These are phyloP conservation scores for Apostichopus leukothele DNA, from an alignment of 53 echinoderm and acorn worm genomes.

Conservation along the genomic window DNA sequence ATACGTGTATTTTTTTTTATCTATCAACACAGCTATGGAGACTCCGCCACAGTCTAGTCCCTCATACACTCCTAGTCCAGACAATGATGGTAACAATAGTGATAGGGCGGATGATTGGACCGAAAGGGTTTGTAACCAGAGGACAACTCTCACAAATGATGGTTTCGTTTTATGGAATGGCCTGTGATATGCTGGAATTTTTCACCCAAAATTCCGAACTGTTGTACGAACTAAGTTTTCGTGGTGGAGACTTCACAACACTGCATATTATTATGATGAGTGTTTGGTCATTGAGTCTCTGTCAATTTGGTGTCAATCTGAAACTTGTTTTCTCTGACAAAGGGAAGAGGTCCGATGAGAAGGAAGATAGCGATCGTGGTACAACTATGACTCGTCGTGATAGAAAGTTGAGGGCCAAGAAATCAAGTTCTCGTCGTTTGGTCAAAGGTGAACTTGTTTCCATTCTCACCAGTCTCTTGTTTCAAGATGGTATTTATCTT, in stretches of 20 bases:
- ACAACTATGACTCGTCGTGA: background rate
- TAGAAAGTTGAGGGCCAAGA: background rate
- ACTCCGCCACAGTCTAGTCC: background rate
- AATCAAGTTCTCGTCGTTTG: background rate
- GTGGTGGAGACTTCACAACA: background rate
- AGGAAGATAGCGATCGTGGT: background rate
- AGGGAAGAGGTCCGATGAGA: background rate
- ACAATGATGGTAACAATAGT: constrained; percentile 15
- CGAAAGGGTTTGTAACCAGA: constrained; percentile 12
- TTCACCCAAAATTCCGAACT: constrained; percentile 25
- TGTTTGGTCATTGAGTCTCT: constrained; percentile 28
- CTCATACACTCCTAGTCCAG: constrained; percentile 11
- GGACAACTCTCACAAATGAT: constrained; percentile 29
- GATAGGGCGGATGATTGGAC: constrained; percentile 17
- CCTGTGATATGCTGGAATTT: constrained; percentile 35
- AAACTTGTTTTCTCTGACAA: background rate
- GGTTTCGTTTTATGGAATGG: constrained; percentile 36
- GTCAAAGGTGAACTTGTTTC: background rate
- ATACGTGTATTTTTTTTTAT: background rate
- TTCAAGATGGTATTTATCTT: constrained; percentile 27
- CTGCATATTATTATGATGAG: background rate
- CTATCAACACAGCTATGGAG: background rate
- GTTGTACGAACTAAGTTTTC: background rate
- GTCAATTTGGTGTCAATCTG: constrained; percentile 4
- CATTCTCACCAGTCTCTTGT: constrained; percentile 3